Evolutionary conservation across 2,113 vertebrate genomes (phyloP), one percentile per base, ranked within the genome.

Genomic region (Clarias batrachus): DNA sequence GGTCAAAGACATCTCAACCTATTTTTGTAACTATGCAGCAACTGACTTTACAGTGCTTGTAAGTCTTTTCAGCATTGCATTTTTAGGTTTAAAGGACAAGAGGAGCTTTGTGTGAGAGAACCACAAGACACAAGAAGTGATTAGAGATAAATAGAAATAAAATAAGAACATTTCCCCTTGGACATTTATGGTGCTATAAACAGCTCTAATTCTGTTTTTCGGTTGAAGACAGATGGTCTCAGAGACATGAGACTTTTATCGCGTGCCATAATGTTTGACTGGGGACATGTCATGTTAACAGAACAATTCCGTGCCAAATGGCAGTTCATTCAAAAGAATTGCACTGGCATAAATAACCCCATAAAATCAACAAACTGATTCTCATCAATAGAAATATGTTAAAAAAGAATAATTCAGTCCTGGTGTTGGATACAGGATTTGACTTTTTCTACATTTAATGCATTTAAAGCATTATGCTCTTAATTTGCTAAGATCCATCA

Each of bases 81-180:
- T 78, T 65, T 66, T 48, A 52, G 6, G 41, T 37, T 33, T 41
- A 23, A 21, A 48, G 30, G 59, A 90, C 88, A 90, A 88, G 76
- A 82, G 66, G 13, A 13, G 11, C 79, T 54, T 89, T 89, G 85
- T 68, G 57, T 70, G 76, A 73, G 62, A 59, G 48, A 76, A 65
- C 70, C 27, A 54, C 25, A 81, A 59, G n/a, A 80, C 77, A 84
- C 68, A 54, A 71, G 54, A 65, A 83, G 37, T 37, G 27, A 76
- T 68, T 73, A 27, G 59, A 30, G 17, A 59, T 48, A 65, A 78
- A 86, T 63, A 81, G 74, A 70, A 70, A 23, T n/a, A n/a, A 62
- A 77, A 78, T 78, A 56, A 27, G 52, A 33, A 12, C 3, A 59
- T 5, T 65, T 87, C 1, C 86, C 37, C 76, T 82, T 59, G 37